Conservation (phyloP, 2,797 vertebrate species). For the Myotis pilosus region DNA sequence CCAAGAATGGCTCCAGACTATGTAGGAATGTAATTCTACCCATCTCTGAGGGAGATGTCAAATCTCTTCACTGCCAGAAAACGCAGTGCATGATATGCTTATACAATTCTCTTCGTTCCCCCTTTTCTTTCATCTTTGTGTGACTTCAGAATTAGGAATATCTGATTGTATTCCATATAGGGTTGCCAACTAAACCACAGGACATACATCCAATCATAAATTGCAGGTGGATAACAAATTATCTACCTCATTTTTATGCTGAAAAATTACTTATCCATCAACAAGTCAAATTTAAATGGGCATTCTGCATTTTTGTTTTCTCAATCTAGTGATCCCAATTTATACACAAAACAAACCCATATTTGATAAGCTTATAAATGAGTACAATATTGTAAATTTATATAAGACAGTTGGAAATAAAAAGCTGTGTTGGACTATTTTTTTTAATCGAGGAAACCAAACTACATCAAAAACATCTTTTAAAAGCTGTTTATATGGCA, state of each 20-base stretch:
- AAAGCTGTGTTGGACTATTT: background rate
- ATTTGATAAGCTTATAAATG: background rate
- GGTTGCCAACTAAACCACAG: background rate
- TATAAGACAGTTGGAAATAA: background rate
- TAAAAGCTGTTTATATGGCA: background rate
- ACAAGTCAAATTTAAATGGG: background rate
- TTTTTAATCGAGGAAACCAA: background rate
- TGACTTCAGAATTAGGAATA: constrained; percentile 27
- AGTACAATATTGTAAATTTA: background rate
- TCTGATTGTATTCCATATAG: background rate
- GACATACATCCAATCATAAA: background rate
- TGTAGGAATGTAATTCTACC: background rate
- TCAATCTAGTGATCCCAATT: background rate
- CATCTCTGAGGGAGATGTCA: background rate
- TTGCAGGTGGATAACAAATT: background rate
- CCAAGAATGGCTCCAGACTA: background rate
- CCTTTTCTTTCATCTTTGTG: background rate
- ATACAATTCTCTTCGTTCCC: background rate
- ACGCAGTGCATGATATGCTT: background rate
- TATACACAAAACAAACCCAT: background rate
- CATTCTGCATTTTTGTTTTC: background rate
- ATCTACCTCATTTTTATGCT: background rate
- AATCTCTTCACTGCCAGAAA: background rate
- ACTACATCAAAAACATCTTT: background rate
- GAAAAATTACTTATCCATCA: background rate